A percentile compares a stretch with the other conserved stretches of the same genome.
Conservation (phyloP, 1,140 invertebrate species). For the Steinernema feltiae region DNA sequence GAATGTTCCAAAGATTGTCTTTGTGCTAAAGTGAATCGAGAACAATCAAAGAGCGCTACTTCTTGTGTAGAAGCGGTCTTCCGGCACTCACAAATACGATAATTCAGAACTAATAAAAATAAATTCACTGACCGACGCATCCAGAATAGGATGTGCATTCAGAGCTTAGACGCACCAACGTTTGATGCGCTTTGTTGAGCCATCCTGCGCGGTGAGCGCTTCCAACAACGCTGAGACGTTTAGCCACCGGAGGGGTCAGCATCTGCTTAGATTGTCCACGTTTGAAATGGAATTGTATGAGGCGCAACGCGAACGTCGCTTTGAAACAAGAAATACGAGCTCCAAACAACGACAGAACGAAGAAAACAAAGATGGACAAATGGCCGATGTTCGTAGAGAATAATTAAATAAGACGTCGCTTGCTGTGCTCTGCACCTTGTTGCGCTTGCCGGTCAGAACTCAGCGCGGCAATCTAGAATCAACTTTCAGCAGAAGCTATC, state of each 20-base stretch:
- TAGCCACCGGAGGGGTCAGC: neutral
- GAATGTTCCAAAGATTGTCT: neutral
- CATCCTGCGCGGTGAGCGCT: neutral
- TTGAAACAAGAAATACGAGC: too few species aligned
- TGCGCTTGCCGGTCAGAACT: too few species aligned
- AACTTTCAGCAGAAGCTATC: neutral
- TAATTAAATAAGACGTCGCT: conserved; percentile 8
- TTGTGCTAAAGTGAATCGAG: too few species aligned
- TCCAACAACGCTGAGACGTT: neutral
- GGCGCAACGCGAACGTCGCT: too few species aligned
- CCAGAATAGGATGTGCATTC: neutral
- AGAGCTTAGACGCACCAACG: neutral
- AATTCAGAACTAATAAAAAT: neutral
- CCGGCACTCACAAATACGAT: neutral
- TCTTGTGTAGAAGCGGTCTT: too few species aligned
- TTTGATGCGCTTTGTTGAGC: neutral
- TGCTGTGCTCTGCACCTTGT: neutral
- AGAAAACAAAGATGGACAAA: neutral
- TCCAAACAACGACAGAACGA: neutral
- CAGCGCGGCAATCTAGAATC: neutral
- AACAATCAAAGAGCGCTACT: too few species aligned
- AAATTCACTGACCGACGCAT: neutral
- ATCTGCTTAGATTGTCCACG: too few species aligned
- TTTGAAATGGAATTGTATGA: too few species aligned
- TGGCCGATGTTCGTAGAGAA: neutral